phyloP scores from a whole-genome alignment of 2,888 invertebrate species.

The Amphipyra tragopoginis region DNA sequence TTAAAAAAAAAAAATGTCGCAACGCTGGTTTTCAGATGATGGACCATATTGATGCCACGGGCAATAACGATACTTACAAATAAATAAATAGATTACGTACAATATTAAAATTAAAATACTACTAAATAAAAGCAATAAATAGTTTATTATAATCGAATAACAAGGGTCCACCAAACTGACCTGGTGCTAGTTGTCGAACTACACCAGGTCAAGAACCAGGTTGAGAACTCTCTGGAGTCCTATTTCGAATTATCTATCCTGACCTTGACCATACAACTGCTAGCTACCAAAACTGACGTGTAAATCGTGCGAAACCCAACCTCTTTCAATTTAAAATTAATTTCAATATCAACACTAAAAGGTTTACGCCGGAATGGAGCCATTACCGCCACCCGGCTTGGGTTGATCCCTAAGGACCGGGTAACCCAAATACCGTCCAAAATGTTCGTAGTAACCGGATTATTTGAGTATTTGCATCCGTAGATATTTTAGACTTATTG shows the following conservation, averaged over 20 bases:
- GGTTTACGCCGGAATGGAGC: slow-evolving; percentile 26
- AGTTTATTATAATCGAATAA: no score
- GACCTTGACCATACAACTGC: background rate
- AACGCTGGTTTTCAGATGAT: no score
- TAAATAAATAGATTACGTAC: no score
- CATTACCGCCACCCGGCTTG: slow-evolving; percentile 30
- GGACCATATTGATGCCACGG: no score
- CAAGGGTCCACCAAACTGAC: no score
- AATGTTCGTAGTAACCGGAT: slow-evolving; percentile 23
- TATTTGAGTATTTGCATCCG: slow-evolving; percentile 36
- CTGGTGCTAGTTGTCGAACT: no score
- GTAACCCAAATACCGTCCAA: slow-evolving; percentile 27
- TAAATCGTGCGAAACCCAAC: slow-evolving; percentile 18
- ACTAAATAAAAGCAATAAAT: no score
- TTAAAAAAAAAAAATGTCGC: no score
- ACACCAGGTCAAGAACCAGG: no score
- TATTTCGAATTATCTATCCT: background rate
- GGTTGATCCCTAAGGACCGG: slow-evolving; percentile 29
- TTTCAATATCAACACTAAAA: slow-evolving; percentile 39
- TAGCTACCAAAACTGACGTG: slow-evolving; percentile 15
- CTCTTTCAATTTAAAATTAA: slow-evolving; percentile 39
- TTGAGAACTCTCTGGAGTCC: no score
- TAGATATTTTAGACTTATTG: slow-evolving; percentile 23
- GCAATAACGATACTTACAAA: no score
- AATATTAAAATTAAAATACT: no score